Conservation (phyloP, 2,888 invertebrate species). For the Buathra laborator region DNA sequence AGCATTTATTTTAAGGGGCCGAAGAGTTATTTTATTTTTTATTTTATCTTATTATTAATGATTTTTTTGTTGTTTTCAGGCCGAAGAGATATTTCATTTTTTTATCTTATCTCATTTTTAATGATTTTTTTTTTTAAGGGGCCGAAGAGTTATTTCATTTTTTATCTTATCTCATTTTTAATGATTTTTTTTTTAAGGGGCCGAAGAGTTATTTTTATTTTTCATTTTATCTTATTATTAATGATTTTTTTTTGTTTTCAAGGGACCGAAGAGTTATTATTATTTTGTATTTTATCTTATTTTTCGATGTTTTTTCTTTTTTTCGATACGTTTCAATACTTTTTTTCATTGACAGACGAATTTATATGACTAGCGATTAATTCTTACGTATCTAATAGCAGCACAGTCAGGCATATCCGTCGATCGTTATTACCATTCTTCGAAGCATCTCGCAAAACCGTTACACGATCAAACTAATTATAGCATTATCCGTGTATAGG, state of each 20-base stretch:
- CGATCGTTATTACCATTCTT: slow-evolving; percentile 49
- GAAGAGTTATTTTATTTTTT: background rate
- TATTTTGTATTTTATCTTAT: too few species aligned
- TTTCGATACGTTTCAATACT: background rate
- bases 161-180: background rate
- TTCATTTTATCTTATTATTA: background rate
- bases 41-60: background rate
- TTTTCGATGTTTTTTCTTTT: background rate
- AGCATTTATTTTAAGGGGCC: background rate
- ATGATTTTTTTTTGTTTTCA: too few species aligned
- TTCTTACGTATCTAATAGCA: slow-evolving; percentile 23
- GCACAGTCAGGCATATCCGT: background rate
- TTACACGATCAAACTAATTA: slow-evolving; percentile 58
- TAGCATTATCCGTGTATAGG: slow-evolving; percentile 53
- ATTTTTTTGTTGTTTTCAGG: background rate
- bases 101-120: background rate
- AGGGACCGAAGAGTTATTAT: too few species aligned
- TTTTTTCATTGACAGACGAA: background rate
- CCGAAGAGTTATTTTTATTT: background rate
- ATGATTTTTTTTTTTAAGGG: background rate
- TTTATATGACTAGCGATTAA: background rate
- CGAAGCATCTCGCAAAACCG: slow-evolving; percentile 40
- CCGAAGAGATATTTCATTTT: background rate
- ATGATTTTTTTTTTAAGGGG: background rate
- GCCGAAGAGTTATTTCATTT: background rate